Evolutionary conservation across 2,113 vertebrate genomes (phyloP).

Genomic region (Anolis sagrei): DNA sequence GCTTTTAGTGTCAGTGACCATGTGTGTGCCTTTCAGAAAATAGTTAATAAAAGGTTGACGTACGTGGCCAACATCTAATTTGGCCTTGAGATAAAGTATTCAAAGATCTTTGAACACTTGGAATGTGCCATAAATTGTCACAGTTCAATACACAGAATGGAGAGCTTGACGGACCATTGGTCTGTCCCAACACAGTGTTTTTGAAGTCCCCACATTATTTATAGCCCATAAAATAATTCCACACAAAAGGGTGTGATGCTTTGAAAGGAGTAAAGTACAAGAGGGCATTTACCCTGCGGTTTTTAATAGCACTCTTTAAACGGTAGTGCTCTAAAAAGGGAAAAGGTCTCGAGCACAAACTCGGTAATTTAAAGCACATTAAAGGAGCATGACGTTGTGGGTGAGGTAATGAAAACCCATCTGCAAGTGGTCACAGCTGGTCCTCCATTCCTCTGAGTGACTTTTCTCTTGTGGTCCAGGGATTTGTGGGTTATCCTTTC

Average conservation of each 20-base stretch:
- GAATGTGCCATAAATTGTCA: neutral
- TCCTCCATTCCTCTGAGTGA: neutral
- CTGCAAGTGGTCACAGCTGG: neutral
- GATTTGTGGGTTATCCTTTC: too few species aligned
- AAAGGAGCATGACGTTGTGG: neutral
- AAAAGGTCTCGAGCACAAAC: neutral
- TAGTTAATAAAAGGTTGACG: neutral
- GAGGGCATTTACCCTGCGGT: neutral
- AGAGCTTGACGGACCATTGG: neutral
- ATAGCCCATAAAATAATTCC: neutral
- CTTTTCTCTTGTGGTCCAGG: neutral
- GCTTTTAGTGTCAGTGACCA: neutral
- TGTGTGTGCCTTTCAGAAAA: neutral
- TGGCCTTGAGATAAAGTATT: neutral
- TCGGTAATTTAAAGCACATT: neutral
- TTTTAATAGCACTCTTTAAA: conserved; percentile 2
- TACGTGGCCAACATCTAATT: neutral
- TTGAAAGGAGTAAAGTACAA: neutral
- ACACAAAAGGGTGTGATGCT: neutral
- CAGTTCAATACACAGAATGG: neutral
- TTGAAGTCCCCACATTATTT: neutral
- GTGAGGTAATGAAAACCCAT: neutral
- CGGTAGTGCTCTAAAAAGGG: neutral
- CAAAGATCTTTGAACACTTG: neutral
- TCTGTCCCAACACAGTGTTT: neutral